Percentiles rank a stretch among this genome's conserved stretches.
These are phyloP conservation scores for Scatophagus argus DNA, from an alignment of 2,113 vertebrate genomes.

Conservation along the genomic window DNA sequence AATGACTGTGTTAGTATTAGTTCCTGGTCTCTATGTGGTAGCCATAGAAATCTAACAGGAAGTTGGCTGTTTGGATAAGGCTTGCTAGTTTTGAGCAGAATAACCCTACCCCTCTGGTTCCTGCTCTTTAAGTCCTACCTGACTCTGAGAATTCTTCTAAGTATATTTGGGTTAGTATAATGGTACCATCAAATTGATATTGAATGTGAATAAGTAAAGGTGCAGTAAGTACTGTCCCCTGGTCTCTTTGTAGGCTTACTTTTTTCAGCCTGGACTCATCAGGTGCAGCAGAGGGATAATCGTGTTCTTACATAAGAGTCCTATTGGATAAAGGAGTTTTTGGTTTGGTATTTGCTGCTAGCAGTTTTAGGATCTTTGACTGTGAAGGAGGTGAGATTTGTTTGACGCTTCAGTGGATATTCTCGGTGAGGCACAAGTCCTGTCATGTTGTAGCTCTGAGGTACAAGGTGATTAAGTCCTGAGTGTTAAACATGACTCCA, in stretches of 20 bases:
- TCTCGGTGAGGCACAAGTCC: slow-evolving; percentile 7
- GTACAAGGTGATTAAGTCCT: not conserved
- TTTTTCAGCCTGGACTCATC: not conserved
- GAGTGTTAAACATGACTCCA: not conserved
- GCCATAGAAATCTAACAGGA: slow-evolving; percentile 9
- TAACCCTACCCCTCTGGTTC: not conserved
- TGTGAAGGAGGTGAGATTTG: not conserved
- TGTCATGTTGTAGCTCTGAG: not conserved
- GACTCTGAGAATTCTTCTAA: not conserved
- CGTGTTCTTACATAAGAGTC: slow-evolving; percentile 11
- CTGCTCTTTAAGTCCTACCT: not conserved
- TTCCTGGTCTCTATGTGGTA: not conserved
- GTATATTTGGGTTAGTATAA: not conserved
- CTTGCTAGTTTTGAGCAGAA: not conserved
- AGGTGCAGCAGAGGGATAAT: not conserved
- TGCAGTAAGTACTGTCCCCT: too few relatives aligned
- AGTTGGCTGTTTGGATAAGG: not conserved
- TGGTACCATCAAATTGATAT: not conserved
- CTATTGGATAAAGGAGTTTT: not conserved
- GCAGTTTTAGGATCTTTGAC: not conserved
- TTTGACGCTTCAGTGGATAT: not conserved
- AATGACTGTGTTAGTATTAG: not conserved
- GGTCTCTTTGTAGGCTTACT: not conserved
- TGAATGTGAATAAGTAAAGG: too few relatives aligned
- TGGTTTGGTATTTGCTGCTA: slow-evolving; percentile 5